These are phyloP conservation scores for Bombyx huttoni DNA, from an alignment of 2,888 invertebrate genomes.

Conservation along the genomic window DNA sequence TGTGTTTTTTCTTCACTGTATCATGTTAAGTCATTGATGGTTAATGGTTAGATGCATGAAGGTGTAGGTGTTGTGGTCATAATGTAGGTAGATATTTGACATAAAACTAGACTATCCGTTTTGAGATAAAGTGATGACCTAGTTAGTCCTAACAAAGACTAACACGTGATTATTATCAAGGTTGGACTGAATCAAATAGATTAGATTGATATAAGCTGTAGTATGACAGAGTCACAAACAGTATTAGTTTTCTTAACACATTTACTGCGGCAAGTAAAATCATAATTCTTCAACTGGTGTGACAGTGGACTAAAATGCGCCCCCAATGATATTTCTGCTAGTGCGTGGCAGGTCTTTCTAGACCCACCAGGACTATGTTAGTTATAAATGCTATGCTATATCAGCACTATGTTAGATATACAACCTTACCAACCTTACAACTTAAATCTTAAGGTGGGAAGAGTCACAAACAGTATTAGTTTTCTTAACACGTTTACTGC, in stretches of 20 bases:
- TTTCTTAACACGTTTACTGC: no score
- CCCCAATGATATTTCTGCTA: no score
- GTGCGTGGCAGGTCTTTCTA: no score
- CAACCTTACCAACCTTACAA: no score
- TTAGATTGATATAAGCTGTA: not conserved
- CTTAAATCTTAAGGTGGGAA: no score
- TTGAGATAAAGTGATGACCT: not conserved
- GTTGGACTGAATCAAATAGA: not conserved
- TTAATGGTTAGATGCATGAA: not conserved
- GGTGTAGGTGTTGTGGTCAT: not conserved
- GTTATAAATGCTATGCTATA: no score
- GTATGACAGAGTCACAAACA: not conserved
- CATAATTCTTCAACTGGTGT: no score
- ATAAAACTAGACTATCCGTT: not conserved
- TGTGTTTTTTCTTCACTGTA: not conserved
- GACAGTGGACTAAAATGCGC: no score
- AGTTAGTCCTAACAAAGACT: not conserved
- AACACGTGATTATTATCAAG: conserved; percentile 1
- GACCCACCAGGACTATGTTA: no score
- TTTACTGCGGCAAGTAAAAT: no score
- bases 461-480: no score
- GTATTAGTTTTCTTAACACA: not conserved
- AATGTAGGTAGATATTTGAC: not conserved
- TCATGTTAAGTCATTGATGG: not conserved
- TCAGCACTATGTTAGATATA: no score